Evolutionary conservation across 2,888 invertebrate species (phyloP).

Genomic region (Stomorhina lunata): DNA sequence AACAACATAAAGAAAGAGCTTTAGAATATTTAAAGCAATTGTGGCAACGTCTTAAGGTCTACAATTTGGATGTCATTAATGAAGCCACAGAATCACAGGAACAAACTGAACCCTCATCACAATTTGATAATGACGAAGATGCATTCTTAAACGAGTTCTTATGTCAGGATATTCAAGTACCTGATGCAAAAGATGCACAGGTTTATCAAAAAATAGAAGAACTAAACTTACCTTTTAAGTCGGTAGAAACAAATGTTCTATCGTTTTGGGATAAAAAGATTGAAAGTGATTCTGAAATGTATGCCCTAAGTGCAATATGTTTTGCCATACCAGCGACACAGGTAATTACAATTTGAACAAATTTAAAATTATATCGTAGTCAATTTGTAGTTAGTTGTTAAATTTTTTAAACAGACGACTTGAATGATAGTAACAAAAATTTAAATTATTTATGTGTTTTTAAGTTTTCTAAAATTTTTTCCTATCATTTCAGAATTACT

Average conservation of each 20-base stretch:
- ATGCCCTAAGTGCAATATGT: conserved; percentile 28
- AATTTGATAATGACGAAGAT: conserved; percentile 40
- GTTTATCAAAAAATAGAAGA: conserved; percentile 17
- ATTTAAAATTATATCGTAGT: neutral
- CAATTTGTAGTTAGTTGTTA: too few species aligned
- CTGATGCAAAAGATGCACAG: neutral
- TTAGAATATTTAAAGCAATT: conserved; percentile 40
- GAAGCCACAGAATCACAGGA: neutral
- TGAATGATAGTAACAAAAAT: too few species aligned
- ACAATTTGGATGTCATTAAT: neutral
- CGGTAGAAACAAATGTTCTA: conserved; percentile 35
- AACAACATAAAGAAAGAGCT: conserved; percentile 16
- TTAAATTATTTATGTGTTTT: too few species aligned
- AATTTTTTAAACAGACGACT: too few species aligned
- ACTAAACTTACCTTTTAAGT: conserved; percentile 27
- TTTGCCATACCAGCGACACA: conserved; percentile 39
- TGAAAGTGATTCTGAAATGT: conserved; percentile 22
- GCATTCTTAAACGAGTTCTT: conserved; percentile 35
- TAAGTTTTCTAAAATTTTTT: too few species aligned
- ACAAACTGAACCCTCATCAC: neutral
- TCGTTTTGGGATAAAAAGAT: conserved; percentile 22
- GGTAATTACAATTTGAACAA: conserved; percentile 14
- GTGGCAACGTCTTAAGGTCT: conserved; percentile 38
- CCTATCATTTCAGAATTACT: too few species aligned
- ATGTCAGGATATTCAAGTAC: neutral